These are phyloP conservation scores for Orientallactaga bullata DNA, from an alignment of 2,113 vertebrate genomes.

Conservation along the genomic window DNA sequence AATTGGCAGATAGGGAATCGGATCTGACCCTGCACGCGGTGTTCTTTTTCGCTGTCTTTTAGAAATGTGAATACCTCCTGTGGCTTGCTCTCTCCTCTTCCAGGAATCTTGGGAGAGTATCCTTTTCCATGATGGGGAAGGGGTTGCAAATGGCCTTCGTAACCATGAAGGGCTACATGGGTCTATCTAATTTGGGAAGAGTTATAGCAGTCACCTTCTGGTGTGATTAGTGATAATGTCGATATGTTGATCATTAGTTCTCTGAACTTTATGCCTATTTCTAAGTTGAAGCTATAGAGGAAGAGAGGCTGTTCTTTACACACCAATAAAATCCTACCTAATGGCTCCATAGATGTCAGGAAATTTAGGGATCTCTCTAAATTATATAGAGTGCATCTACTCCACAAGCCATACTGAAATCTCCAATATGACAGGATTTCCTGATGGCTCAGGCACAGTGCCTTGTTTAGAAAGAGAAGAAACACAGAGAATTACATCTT, in stretches of 20 bases:
- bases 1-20: neutral
- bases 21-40: neutral
- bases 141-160: neutral
- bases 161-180: neutral
- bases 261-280: neutral
- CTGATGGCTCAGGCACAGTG: neutral
- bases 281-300: neutral
- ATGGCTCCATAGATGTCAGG: neutral
- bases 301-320: neutral
- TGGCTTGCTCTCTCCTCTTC: neutral
- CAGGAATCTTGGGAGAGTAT: neutral
- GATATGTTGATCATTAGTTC: neutral
- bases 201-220: neutral
- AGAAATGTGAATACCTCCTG: neutral
- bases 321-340: neutral
- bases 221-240: neutral
- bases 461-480: neutral
- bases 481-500: neutral
- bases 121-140: rapidly evolving
- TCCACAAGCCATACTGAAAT: neutral
- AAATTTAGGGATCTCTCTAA: neutral
- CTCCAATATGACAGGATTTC: neutral
- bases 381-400: neutral
- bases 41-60: neutral
- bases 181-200: neutral